Evolutionary conservation across 2,113 vertebrate genomes (phyloP), one percentile per base, ranked within the genome.

Genomic region (Leptosomus discolor): DNA sequence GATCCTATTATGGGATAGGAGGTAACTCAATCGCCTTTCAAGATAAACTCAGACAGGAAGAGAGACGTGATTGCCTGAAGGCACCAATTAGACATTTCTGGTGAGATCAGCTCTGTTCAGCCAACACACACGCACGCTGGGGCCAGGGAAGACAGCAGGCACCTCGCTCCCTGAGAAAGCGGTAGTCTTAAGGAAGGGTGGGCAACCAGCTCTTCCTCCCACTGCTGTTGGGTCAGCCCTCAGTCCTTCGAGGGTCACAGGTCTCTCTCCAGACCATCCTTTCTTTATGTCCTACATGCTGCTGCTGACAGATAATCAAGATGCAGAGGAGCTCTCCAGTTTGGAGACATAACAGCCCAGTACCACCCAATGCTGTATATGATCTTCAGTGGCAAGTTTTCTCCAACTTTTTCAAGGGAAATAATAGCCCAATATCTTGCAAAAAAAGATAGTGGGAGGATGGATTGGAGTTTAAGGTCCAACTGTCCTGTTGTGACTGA

Each of bases 31-130:
- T 79, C 23, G 92, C 86, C 95, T 95, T 94, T 97, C 94, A 97
- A 97, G 97, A 96, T 97, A 96, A 97, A 96, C 94, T 94, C 94
- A 96, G 94, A 97, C 96, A 97, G 95, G 96, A 97, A 97, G 85
- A 96, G 93, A 91, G 90, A 73, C 84, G 29, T 10, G 60, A 84
- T 70, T 86, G 97, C 97, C 97, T 45, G 53, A 18, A 90, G 96
- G 97, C 95, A 95, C 54, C 95, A 94, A 94, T 96, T 96, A 97
- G 86, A 79, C n/a, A 17, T 64, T 94, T 83, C 46, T 97, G 96
- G 94, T 95, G 96, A 97, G 93, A 89, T 97, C 96, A 97, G 94
- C 94, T 78, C 94, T 46, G 46, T 43, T 81, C 91, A 87, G 73
- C 95, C 16, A 2, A 53, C 83, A 92, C 93, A 64, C 26, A 10